Conservation (phyloP, 2,888 invertebrate species). For the Temnothorax unifasciatus region DNA sequence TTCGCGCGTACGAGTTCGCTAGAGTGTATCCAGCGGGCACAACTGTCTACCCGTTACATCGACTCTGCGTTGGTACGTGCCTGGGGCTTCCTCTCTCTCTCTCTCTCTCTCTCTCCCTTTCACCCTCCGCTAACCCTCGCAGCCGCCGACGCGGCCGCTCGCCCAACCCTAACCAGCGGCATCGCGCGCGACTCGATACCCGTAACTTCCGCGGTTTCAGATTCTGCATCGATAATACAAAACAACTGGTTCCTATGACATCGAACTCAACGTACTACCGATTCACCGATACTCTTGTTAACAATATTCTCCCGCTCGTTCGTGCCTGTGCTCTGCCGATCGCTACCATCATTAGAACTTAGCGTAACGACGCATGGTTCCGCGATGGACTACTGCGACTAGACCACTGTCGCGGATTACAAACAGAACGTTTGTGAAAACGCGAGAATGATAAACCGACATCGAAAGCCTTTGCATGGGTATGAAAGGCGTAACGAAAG, state of each 20-base stretch:
- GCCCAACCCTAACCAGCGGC: slow-evolving; percentile 52
- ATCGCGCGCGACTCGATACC: slow-evolving; percentile 61
- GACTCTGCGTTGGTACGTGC: slow-evolving; percentile 40
- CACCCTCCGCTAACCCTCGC: slow-evolving; percentile 39
- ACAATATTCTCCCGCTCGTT: slow-evolving; percentile 37
- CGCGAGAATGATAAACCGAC: slow-evolving; percentile 36
- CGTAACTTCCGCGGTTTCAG: slow-evolving; percentile 71
- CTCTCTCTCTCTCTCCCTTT: neutral
- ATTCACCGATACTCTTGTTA: slow-evolving; percentile 68
- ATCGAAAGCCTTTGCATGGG: slow-evolving; percentile 33
- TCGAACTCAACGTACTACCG: slow-evolving; percentile 65
- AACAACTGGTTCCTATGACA: slow-evolving; percentile 70
- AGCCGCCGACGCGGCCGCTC: slow-evolving; percentile 34
- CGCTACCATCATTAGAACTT: slow-evolving; percentile 52
- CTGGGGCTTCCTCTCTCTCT: neutral
- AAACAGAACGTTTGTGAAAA: slow-evolving; percentile 48
- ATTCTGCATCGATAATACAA: slow-evolving; percentile 55
- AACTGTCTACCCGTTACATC: slow-evolving; percentile 73
- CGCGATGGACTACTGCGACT: neutral
- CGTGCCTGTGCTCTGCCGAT: slow-evolving; percentile 27
- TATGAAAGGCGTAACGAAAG: neutral
- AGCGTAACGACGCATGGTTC: slow-evolving; percentile 18
- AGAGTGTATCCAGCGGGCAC: slow-evolving; percentile 73
- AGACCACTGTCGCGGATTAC: slow-evolving; percentile 33
- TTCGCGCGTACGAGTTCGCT: slow-evolving; percentile 75